phyloP scores from a whole-genome alignment of 2,113 vertebrate species.

The Syrrhaptes paradoxus region DNA sequence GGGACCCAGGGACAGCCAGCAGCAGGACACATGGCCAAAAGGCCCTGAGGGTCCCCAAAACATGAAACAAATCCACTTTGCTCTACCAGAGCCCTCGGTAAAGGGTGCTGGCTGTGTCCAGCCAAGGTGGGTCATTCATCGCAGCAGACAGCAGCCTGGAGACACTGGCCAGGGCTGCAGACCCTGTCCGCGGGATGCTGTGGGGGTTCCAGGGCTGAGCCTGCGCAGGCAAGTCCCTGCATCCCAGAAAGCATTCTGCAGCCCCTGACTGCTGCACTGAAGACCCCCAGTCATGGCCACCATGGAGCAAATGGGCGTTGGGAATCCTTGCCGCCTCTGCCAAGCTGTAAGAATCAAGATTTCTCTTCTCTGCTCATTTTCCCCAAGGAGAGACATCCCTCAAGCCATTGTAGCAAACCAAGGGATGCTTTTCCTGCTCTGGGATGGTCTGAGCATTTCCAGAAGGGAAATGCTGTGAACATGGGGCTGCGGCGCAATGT shows the following conservation, averaged over 20 bases:
- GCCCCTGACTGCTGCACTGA: no score
- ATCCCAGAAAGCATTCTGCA: fast-evolving
- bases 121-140: not conserved
- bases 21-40: not conserved
- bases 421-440: not conserved
- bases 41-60: not conserved
- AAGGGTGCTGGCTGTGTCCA: not conserved
- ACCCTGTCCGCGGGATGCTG: fast-evolving
- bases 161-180: not conserved
- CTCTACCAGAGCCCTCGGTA: not conserved
- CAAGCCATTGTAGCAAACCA: fast-evolving
- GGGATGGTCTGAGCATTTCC: not conserved
- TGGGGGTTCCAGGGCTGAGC: no score
- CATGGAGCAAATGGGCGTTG: fast-evolving
- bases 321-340: not conserved
- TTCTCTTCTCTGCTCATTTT: not conserved
- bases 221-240: fast-evolving
- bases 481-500: fast-evolving
- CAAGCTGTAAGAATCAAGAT: not conserved
- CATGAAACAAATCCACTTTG: not conserved
- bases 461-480: not conserved
- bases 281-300: not conserved
- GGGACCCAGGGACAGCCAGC: not conserved
- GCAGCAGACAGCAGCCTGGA: fast-evolving
- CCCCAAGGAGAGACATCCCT: not conserved